Percentiles rank a stretch among this genome's conserved stretches.
These are phyloP conservation scores for Oriolus oriolus DNA, from an alignment of 2,113 vertebrate species.

Conservation along the genomic window DNA sequence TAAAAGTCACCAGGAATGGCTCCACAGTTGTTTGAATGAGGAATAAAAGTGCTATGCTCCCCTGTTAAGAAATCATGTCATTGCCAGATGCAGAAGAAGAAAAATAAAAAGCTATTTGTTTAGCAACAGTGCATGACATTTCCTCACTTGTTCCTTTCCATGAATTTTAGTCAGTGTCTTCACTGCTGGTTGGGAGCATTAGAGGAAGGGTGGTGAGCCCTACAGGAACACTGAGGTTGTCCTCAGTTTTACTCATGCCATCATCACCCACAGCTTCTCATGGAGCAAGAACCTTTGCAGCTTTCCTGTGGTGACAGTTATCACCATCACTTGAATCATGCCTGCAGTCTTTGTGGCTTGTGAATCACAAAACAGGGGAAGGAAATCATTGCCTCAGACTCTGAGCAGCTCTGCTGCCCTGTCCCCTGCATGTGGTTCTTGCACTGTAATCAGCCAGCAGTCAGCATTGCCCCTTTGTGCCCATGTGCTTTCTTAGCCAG, in stretches of 20 bases:
- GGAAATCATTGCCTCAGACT: background rate
- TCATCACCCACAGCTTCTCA: background rate
- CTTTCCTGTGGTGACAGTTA: background rate
- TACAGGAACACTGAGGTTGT: background rate
- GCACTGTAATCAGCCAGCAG: background rate
- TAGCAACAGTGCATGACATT: accelerated
- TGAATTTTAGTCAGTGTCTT: background rate
- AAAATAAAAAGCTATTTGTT: background rate
- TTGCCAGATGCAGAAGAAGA: background rate
- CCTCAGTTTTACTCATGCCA: accelerated
- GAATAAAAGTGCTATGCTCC: background rate
- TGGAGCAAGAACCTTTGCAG: background rate
- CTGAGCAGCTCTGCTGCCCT: background rate
- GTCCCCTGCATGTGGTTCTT: background rate
- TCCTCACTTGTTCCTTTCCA: background rate
- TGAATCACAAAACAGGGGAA: background rate
- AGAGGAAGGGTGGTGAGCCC: background rate
- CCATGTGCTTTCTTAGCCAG: background rate
- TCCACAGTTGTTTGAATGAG: background rate
- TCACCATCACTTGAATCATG: background rate
- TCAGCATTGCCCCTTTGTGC: background rate
- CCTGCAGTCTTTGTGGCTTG: background rate
- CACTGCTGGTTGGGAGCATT: accelerated
- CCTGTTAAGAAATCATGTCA: background rate
- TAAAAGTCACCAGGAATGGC: background rate